Evolutionary conservation across 2,113 vertebrate genomes (phyloP).

Genomic region (Nerophis lumbriciformis): DNA sequence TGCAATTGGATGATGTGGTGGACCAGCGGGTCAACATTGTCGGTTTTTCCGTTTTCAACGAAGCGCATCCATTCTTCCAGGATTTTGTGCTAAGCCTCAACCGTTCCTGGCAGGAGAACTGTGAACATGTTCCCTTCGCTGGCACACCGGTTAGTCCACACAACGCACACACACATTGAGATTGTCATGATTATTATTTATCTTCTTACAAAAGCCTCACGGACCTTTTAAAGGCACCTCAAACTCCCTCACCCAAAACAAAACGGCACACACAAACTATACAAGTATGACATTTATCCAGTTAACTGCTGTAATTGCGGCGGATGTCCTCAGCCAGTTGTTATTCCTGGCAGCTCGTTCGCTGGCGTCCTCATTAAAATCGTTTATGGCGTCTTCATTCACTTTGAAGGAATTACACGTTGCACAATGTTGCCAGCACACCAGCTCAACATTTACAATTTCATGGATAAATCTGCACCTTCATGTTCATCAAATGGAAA

Average conservation of each 20-base stretch:
- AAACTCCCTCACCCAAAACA: constrained; percentile 9
- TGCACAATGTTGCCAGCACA: constrained; percentile 5
- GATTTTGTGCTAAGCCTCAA: constrained; percentile 94
- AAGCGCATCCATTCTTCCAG: constrained; percentile 90
- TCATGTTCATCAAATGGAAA: too few relatives aligned
- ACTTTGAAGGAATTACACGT: constrained; percentile 25
- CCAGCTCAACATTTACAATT: constrained; percentile 4
- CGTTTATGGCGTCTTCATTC: constrained; percentile 32
- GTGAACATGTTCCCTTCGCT: constrained; percentile 90
- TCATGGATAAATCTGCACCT: neutral
- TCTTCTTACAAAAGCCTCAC: constrained; percentile 9
- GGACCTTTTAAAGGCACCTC: constrained; percentile 2
- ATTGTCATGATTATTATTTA: neutral
- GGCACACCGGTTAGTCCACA: constrained; percentile 83
- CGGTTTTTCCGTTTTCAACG: constrained; percentile 96
- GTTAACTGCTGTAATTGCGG: constrained; percentile 39
- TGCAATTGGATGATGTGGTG: constrained; percentile 81
- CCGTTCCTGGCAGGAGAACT: constrained; percentile 98
- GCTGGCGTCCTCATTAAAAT: constrained; percentile 29
- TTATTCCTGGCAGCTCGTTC: constrained; percentile 51
- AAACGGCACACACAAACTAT: constrained; percentile 20
- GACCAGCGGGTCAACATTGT: constrained; percentile 90
- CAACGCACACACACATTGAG: constrained; percentile 4
- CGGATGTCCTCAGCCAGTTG: constrained; percentile 32
- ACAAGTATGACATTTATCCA: constrained; percentile 41